phyloP scores from a whole-genome alignment of 1,140 invertebrate genomes.

The Manduca sexta region DNA sequence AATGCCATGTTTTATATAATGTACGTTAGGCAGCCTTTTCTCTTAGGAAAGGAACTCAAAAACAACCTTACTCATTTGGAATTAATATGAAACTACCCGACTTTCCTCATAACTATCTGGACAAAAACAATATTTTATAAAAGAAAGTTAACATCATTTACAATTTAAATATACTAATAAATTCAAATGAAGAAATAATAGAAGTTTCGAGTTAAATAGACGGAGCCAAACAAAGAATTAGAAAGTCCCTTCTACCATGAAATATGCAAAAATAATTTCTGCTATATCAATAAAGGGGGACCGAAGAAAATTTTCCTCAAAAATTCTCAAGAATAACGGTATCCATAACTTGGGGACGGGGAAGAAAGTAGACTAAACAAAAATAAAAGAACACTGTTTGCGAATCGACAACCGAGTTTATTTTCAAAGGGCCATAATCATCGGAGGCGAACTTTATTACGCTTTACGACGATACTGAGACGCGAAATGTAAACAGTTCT shows the following conservation, averaged over 20 bases:
- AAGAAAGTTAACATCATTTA: neutral
- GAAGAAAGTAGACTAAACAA: conserved; percentile 53
- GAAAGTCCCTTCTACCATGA: neutral
- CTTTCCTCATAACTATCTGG: neutral
- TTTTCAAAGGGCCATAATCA: conserved; percentile 54
- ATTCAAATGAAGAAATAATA: neutral
- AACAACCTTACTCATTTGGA: too few relatives aligned
- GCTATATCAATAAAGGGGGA: conserved; percentile 28
- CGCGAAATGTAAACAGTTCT: conserved; percentile 39
- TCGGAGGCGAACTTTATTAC: conserved; percentile 52
- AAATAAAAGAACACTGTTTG: conserved; percentile 42
- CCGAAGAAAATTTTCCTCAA: conserved; percentile 13
- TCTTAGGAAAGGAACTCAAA: too few relatives aligned
- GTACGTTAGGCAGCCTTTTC: too few relatives aligned
- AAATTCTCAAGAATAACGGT: conserved; percentile 45
- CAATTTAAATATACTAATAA: neutral
- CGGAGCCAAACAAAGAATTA: too few relatives aligned
- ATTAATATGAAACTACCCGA: too few relatives aligned
- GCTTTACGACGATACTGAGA: conserved; percentile 37
- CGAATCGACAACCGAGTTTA: conserved; percentile 40
- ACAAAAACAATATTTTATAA: neutral
- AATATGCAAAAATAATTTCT: conserved; percentile 18
- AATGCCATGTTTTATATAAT: too few relatives aligned
- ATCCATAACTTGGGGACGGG: conserved; percentile 32
- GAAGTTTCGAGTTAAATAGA: too few relatives aligned